Conservation (phyloP, 2,888 invertebrate species). For the Slavum lentiscoides region DNA sequence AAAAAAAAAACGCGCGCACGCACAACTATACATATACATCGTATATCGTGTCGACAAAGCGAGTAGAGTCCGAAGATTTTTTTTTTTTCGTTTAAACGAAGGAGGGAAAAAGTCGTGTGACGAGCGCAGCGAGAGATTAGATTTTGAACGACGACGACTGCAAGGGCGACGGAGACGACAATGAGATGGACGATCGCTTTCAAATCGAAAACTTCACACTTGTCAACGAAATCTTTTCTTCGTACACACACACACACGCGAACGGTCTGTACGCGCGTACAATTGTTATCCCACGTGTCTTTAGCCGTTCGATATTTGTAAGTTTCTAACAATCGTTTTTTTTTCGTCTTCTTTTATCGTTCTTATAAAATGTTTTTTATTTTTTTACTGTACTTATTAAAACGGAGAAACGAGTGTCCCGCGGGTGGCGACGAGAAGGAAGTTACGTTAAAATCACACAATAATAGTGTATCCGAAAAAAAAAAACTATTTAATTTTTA, state of each 20-base stretch:
- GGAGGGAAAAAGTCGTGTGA: conserved; percentile 19
- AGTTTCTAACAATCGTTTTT: background rate
- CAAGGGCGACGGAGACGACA: background rate
- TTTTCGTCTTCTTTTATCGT: too few relatives aligned
- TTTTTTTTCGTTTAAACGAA: background rate
- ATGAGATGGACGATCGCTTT: conserved; percentile 41
- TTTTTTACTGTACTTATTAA: too few relatives aligned
- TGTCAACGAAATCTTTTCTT: conserved; percentile 26
- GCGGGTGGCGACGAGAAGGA: too few relatives aligned
- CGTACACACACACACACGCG: background rate
- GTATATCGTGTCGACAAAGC: background rate
- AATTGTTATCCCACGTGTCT: background rate
- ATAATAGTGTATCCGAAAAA: too few relatives aligned
- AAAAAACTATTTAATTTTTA: too few relatives aligned
- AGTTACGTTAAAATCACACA: too few relatives aligned
- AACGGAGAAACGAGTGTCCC: too few relatives aligned
- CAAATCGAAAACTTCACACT: conserved; percentile 48
- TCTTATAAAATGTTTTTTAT: too few relatives aligned
- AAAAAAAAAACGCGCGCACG: background rate
- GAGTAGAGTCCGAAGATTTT: background rate
- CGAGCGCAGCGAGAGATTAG: conserved; percentile 10
- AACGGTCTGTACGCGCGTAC: background rate
- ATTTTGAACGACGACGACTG: background rate
- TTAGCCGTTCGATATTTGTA: background rate
- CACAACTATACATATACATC: background rate